phyloP scores from a whole-genome alignment of 2,797 vertebrate species.

The Poecile montanus region DNA sequence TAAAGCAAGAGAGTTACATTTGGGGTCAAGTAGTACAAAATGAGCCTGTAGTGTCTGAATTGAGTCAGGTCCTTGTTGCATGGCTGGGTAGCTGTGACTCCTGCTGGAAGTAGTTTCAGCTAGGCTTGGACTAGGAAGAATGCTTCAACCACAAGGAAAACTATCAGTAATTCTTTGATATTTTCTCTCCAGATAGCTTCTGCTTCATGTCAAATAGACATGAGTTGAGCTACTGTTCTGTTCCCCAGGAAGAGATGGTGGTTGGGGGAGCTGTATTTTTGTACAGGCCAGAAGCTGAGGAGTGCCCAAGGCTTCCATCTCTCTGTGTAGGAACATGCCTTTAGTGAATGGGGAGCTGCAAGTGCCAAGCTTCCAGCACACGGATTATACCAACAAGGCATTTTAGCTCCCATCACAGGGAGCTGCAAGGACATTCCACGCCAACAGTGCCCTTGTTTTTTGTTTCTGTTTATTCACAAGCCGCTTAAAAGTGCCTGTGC shows the following conservation, averaged over 20 bases:
- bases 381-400: fast-evolving
- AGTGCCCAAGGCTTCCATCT: background rate
- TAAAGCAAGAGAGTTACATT: background rate
- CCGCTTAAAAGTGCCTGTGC: background rate
- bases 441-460: background rate
- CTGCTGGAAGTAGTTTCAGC: background rate
- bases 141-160: background rate
- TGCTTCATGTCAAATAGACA: background rate
- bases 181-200: background rate
- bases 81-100: background rate
- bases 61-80: background rate
- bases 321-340: background rate
- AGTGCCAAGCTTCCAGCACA: background rate
- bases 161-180: background rate
- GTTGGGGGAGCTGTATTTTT: fast-evolving
- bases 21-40: background rate
- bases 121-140: background rate
- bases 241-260: too few species aligned
- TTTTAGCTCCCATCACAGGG: fast-evolving
- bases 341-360: background rate
- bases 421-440: background rate
- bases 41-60: background rate
- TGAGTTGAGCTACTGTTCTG: background rate
- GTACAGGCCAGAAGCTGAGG: background rate
- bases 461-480: background rate